Percentiles rank a stretch among this genome's conserved stretches.
Conservation (phyloP, 2,113 vertebrate species). For the Apteryx mantelli region DNA sequence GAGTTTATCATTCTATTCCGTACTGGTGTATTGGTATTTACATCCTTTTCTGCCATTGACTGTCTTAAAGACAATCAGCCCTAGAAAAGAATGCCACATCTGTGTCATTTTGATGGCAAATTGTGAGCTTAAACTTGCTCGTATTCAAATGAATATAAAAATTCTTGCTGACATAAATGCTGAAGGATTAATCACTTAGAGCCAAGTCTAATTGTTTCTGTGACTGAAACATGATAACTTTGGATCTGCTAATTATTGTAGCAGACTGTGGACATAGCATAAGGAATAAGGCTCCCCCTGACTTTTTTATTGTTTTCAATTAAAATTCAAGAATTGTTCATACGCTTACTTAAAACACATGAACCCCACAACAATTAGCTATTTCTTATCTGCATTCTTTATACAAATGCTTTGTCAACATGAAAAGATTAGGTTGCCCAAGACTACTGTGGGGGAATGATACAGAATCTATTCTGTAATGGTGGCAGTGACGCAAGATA, state of each 20-base stretch:
- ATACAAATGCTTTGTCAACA: background rate
- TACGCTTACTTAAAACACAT: background rate
- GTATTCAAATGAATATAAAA: background rate
- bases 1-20: background rate
- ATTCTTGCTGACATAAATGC: background rate
- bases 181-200: background rate
- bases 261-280: background rate
- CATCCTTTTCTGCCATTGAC: fast-evolving
- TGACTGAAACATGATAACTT: background rate
- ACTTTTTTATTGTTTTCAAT: background rate
- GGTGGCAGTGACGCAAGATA: no score
- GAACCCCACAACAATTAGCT: background rate
- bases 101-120: background rate
- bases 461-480: background rate
- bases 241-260: background rate
- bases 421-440: background rate
- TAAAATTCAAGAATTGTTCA: background rate
- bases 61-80: background rate
- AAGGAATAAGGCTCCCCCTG: background rate
- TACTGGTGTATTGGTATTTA: background rate
- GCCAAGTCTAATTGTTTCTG: background rate
- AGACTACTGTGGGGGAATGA: background rate
- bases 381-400: background rate
- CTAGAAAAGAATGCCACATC: background rate
- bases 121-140: background rate